Evolutionary conservation across 2,797 vertebrate genomes (phyloP).

Genomic region (Xerus rutilus): DNA sequence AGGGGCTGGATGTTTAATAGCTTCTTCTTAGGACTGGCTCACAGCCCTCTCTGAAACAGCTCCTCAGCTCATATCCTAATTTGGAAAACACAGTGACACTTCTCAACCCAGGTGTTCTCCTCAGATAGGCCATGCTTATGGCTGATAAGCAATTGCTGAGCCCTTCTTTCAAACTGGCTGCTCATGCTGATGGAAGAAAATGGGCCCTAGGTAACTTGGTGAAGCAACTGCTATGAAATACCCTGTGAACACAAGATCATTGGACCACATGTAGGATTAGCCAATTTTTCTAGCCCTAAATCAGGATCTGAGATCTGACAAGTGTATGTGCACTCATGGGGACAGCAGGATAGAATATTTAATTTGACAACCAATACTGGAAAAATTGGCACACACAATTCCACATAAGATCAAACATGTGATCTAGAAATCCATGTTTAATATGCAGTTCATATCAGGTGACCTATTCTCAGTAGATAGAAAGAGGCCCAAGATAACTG

Average conservation of each 20-base stretch:
- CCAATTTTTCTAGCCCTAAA: neutral
- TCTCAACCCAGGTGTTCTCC: neutral
- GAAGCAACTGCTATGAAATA: neutral
- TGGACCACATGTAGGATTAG: neutral
- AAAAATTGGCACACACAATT: neutral
- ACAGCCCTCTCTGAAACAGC: neutral
- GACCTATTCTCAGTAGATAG: neutral
- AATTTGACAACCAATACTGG: neutral
- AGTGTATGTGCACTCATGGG: fast-evolving
- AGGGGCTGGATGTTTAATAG: neutral
- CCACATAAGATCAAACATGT: neutral
- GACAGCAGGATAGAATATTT: neutral
- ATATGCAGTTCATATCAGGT: neutral
- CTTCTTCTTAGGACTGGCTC: neutral
- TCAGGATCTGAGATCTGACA: neutral
- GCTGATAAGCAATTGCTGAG: neutral
- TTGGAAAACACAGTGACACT: neutral
- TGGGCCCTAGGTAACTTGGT: neutral
- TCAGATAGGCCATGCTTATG: neutral
- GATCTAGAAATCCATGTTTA: neutral
- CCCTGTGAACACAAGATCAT: neutral
- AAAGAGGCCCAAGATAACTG: neutral
- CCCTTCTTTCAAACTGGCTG: neutral
- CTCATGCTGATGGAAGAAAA: neutral
- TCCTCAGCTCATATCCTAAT: conserved; percentile 2